A percentile compares a stretch with the other conserved stretches of the same genome.
phyloP scores from a whole-genome alignment of 1,140 invertebrate genomes.

The Fopius arisanus region DNA sequence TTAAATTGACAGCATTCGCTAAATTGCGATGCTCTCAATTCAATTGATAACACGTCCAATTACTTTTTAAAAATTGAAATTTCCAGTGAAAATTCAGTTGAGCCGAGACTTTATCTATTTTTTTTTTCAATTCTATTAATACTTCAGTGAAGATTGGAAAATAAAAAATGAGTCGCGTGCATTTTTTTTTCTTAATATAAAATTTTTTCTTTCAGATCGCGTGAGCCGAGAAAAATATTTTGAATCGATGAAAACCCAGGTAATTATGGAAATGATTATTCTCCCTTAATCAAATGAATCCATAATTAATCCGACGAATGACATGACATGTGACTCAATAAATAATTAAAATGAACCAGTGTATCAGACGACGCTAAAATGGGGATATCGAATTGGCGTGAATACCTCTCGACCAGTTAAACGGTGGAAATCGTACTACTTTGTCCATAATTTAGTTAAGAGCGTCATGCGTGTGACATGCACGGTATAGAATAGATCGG shows the following conservation, averaged over 20 bases:
- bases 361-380: neutral
- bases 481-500: conserved; percentile 63
- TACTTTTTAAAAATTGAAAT: neutral
- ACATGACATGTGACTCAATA: neutral
- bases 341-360: neutral
- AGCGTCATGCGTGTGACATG: conserved; percentile 64
- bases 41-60: neutral
- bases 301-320: neutral
- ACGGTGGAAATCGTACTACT: conserved; percentile 54
- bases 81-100: no score
- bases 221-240: no score
- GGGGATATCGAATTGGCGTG: conserved; percentile 41
- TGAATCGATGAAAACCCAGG: no score
- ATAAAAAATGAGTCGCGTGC: no score
- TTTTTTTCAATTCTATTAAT: no score
- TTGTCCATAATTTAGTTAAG: conserved; percentile 66
- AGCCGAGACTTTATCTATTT: no score
- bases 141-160: no score
- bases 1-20: neutral
- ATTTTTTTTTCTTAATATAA: no score
- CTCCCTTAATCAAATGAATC: neutral
- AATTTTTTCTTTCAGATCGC: no score
- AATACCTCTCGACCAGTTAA: conserved; percentile 42
- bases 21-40: neutral
- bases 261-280: neutral